Percentiles rank a stretch among this genome's conserved stretches.
Conservation (phyloP, 35 echinoderm and acorn worm species). For the Lytechinus variegatus region DNA sequence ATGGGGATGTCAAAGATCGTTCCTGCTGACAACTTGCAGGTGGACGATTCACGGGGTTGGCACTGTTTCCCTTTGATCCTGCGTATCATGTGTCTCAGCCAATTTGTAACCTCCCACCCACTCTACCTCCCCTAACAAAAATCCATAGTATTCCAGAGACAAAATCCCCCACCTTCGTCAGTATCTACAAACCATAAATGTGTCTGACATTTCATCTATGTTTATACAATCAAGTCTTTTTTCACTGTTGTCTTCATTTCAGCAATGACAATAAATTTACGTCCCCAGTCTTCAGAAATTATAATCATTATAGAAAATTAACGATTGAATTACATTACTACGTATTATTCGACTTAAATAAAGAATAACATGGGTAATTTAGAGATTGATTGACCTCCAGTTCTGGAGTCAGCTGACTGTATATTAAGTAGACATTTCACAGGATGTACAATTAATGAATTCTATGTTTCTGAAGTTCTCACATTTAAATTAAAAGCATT, state of each 20-base stretch:
- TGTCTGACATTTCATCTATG: not conserved
- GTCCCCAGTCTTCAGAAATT: too few relatives aligned
- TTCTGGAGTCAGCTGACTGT: too few relatives aligned
- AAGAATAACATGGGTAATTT: too few relatives aligned
- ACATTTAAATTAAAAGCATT: not conserved
- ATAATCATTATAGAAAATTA: too few relatives aligned
- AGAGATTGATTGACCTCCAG: too few relatives aligned
- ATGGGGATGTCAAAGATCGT: slow-evolving; percentile 34
- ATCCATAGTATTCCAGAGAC: not conserved
- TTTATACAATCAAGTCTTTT: not conserved
- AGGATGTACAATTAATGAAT: too few relatives aligned
- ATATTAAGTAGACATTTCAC: too few relatives aligned
- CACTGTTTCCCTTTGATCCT: slow-evolving; percentile 33
- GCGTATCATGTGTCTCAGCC: slow-evolving; percentile 23
- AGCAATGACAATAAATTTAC: too few relatives aligned
- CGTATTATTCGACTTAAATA: too few relatives aligned
- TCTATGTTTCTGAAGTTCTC: not conserved
- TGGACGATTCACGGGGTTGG: not conserved
- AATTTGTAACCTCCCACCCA: slow-evolving; percentile 27
- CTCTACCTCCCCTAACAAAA: not conserved
- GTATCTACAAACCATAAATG: not conserved
- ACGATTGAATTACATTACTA: too few relatives aligned
- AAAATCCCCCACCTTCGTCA: not conserved
- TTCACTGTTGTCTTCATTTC: not conserved
- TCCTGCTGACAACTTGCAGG: slow-evolving; percentile 49